Base-by-base conservation (phyloP, 2,888 invertebrate species). In the Drosophila merina region DNA sequence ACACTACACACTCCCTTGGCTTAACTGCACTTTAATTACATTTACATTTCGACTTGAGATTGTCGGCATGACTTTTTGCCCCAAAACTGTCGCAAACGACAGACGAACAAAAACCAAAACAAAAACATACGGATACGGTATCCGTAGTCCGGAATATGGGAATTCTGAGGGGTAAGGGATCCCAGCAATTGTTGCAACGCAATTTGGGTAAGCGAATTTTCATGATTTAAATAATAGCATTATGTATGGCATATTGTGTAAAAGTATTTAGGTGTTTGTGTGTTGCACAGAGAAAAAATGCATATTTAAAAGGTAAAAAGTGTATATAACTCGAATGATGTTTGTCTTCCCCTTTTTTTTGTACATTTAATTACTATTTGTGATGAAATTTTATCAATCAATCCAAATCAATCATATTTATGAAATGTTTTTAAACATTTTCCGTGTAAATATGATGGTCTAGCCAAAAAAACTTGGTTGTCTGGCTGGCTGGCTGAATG, bases 141-240 rank as follows among this genome's bases (percentile, higher is more conserved):
- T 42, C 12, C 20, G 40, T 14, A 42, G 2, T 20, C 1, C 25
- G 44, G 10, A 10, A 20, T 25, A 44, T 20, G 25, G 2, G 44
- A 20, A 25, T 9, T 9, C 20, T 10, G 10, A 10, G 73, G 79
- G 64, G 75, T 49, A 77, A 47, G 56, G 63, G 64, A 60, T 63
- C 66, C 67, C 76, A 74, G 82, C 85, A 75, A 77, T 86, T 81
- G 86, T 74, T 83, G 74, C 81, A 76, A 83, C 80, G 66, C 79
- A 83, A 80, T 88, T 86, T 83, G 56, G 71, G 69, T 84, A 85
- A 87, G 85, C 87, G 82, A 76, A 84, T 87, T 88, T 82, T 73
- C 77, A 79, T 87, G 82, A 84, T 88, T 88, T 88, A 88, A 87
- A 87, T 86, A 77, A 73, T 72, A 78, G 55, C 75, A 83, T 83